Evolutionary conservation across 2,888 invertebrate species (phyloP), one percentile per base, ranked within the genome.

Genomic region (Acleris emargana): DNA sequence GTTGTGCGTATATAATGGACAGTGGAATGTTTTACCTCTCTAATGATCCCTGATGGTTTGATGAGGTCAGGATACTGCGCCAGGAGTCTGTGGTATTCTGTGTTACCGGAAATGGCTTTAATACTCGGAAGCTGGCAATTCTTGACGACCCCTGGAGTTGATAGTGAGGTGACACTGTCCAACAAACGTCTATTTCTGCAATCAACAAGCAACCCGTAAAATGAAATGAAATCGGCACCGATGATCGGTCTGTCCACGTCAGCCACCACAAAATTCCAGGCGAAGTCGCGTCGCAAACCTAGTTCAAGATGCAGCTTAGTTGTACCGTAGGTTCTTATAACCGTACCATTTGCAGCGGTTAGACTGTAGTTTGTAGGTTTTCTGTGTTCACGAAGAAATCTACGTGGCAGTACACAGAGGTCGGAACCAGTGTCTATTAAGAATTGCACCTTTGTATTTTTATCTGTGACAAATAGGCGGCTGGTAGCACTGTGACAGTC

Each of bases 391-490:
- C 25, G 38, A 13, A 70, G 5, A 53, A 63, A 57, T 32, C 53
- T 47, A 17, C 68, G 62, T 11, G 71, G 64, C 22, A 69, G 47
- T 13, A 71, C 63, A 53, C 72, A 70, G 50, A 71, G 38, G 62
- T 70, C 69, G 7, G 67, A 64, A 17, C 71, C 69, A 16, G 69
- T 71, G 43, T 71, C 71, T 2, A 71, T 47, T 2, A 76, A 66
- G 63, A 67, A 77, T 50, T 68, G 71, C 22, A 67, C 60, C 52
- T 76, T 74, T 2, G 73, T 57, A 5, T 18, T 67, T 7, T 60
- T 62, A 42, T 78, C 77, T 1, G 70, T 72, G 11, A 78, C 60
- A 58, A 76, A 76, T 45, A 75, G 59, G 67, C 75, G 74, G 70
- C 75, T 58, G 16, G 73, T 47, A 13, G 57, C 18, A 62, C 63